phyloP scores from a whole-genome alignment of 2,888 invertebrate species.

The Tetheella fluctuosa region DNA sequence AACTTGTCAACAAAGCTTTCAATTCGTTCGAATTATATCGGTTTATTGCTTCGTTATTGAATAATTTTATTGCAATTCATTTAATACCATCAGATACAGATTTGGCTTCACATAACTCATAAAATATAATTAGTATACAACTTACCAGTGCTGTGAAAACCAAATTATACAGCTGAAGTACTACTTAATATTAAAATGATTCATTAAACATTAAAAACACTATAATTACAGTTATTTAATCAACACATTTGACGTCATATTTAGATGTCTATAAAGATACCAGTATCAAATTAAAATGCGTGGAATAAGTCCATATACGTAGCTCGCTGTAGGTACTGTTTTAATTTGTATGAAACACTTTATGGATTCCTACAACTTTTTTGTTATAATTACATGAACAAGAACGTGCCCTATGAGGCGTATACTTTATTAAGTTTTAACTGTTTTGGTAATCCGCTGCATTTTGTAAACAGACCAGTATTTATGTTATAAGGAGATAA shows the following conservation, averaged over 20 bases:
- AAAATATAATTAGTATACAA: constrained; percentile 9
- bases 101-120: neutral
- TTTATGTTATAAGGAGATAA: neutral
- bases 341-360: neutral
- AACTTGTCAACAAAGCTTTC: neutral
- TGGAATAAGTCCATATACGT: constrained; percentile 21
- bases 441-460: neutral
- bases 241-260: neutral
- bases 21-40: neutral
- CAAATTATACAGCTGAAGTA: constrained; percentile 1
- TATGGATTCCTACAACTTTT: constrained; percentile 7
- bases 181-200: constrained; percentile 11
- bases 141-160: constrained; percentile 1
- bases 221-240: neutral
- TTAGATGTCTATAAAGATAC: constrained; percentile 20
- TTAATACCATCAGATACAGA: neutral
- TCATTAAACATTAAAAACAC: neutral
- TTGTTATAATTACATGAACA: constrained; percentile 10
- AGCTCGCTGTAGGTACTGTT: neutral
- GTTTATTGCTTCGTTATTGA: neutral
- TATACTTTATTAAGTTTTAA: neutral
- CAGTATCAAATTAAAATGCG: constrained; percentile 30
- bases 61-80: neutral
- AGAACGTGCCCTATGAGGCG: neutral
- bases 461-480: constrained; percentile 1